Conservation (phyloP, 2,888 invertebrate genomes). For the Netelia inedita region DNA sequence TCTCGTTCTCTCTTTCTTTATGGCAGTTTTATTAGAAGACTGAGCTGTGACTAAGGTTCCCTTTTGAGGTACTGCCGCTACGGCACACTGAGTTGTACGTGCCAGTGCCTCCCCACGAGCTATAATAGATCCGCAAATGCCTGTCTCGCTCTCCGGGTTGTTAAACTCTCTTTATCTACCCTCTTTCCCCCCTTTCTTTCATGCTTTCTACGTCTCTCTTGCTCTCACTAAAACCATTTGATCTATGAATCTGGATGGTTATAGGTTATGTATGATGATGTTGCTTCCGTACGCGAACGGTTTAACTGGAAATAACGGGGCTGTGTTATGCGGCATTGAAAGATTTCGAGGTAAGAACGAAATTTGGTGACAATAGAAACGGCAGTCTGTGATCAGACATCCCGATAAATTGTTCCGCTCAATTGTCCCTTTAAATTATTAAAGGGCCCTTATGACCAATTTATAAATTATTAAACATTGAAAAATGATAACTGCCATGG, state of each 20-base stretch:
- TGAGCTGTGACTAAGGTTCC: constrained; percentile 36
- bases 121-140: constrained; percentile 76
- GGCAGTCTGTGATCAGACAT: constrained; percentile 30
- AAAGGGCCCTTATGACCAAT: not conserved
- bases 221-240: not conserved
- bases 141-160: constrained; percentile 40
- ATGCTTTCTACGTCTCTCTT: constrained; percentile 1
- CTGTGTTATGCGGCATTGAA: not conserved
- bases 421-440: not conserved
- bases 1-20: constrained; percentile 38
- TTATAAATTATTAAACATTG: not conserved
- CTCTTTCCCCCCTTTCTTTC: constrained; percentile 12
- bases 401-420: not conserved
- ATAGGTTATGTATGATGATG: not conserved
- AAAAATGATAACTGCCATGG: not conserved
- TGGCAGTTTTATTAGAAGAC: constrained; percentile 55
- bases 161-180: constrained; percentile 47
- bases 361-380: constrained; percentile 23
- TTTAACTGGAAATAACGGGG: not conserved
- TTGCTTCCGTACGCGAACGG: not conserved
- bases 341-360: not conserved
- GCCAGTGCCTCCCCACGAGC: constrained; percentile 55
- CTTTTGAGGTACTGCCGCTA: constrained; percentile 31
- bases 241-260: constrained; percentile 23
- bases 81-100: not conserved